Base-by-base conservation (phyloP, 2,113 vertebrate species). In the Leuciscus idus region DNA sequence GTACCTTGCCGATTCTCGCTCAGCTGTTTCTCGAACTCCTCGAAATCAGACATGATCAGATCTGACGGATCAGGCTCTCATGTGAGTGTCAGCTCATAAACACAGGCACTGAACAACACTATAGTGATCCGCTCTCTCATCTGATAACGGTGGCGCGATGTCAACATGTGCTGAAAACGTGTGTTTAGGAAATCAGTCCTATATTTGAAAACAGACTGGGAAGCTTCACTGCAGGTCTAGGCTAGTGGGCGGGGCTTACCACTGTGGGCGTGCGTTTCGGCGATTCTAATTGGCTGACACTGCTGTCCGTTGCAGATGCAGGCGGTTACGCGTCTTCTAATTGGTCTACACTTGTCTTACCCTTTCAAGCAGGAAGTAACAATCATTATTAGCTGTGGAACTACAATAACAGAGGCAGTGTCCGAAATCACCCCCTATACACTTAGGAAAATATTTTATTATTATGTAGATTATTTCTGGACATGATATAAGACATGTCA, bases 21-120 rank as follows among this genome's bases (percentile, higher is more conserved):
- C 78, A 95, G 90, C 89, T 95, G 94, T 26, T 95, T 95, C 89
- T 95, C 95, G 87, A 95, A 95, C 92, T 95, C 95, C 73, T 95
- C 94, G 72, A 95, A 95, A 81, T 95, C 94, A 23, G 94, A 94
- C 95, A 95, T 95, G 62, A 83, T 88, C 43, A 48, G 76, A 15
- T 12, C 39, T 55, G 46, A 66, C 21, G 12, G 5, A 50, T 13
- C 64, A 36, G 72, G 12, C 1, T 4, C 9, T 70, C 30, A 33
- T 50, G 26, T 72, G 21, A 28, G 52, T 19, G 11, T 21, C 43
- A 36, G 12, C 36, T 15, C 36, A 12, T 28, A 73, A n/a, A 12
- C 36, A 75, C 13, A 52, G 30, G 28, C 11, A 1, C 64, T 33
- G 39, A 68, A 19, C 30, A 8, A 19, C 30, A 8, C 15, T 68